Evolutionary conservation across 1,140 invertebrate species (phyloP).

Genomic region (Neuroterus valhalla): DNA sequence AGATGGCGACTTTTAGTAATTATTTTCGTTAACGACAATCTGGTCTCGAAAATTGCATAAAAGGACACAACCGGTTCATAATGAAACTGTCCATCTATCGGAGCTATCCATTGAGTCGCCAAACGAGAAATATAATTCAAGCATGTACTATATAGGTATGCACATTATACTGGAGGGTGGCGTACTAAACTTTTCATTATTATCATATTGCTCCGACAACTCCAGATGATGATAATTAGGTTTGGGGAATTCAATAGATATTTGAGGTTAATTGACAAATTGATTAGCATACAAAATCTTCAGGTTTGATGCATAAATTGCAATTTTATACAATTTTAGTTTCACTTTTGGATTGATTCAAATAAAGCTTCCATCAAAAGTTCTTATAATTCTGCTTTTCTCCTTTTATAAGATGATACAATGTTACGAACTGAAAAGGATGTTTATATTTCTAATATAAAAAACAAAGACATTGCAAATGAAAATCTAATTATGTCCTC

Average conservation of each 20-base stretch:
- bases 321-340: neutral
- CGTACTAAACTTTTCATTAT: slow-evolving; percentile 26
- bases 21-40: slow-evolving; percentile 59
- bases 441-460: too few species aligned
- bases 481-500: too few species aligned
- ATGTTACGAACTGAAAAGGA: too few species aligned
- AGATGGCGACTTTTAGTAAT: slow-evolving; percentile 56
- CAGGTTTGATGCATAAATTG: neutral
- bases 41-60: slow-evolving; percentile 52
- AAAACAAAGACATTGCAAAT: too few species aligned
- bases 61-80: slow-evolving; percentile 50
- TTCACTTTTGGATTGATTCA: neutral
- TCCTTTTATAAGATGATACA: too few species aligned
- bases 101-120: slow-evolving; percentile 23
- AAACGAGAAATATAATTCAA: slow-evolving; percentile 23
- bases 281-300: neutral
- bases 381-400: too few species aligned
- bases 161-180: neutral
- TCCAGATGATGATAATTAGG: slow-evolving; percentile 26
- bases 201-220: slow-evolving; percentile 16
- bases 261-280: neutral
- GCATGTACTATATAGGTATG: neutral
- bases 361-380: too few species aligned
- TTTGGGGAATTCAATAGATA: neutral
- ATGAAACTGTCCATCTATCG: slow-evolving; percentile 48